These are phyloP conservation scores for Meloidogyne floridensis DNA, from an alignment of 1,140 invertebrate species.

Conservation along the genomic window DNA sequence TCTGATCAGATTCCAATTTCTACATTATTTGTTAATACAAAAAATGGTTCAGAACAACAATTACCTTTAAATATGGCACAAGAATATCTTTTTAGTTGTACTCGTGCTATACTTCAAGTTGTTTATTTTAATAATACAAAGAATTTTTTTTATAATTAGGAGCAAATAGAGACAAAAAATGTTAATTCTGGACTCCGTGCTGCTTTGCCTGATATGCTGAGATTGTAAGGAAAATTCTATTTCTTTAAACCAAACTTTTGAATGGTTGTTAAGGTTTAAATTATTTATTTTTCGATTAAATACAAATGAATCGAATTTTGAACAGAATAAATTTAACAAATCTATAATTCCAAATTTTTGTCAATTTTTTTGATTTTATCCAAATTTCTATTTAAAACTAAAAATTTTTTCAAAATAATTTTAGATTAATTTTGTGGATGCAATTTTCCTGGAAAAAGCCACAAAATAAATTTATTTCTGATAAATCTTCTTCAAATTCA, in stretches of 20 bases:
- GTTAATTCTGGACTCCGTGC: conserved; percentile 38
- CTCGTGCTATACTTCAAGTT: conserved; percentile 50
- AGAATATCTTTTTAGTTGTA: conserved; percentile 58
- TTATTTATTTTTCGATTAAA: too few relatives aligned
- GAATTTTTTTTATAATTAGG: conserved; percentile 40
- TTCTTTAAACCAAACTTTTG: too few relatives aligned
- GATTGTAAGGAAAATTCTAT: conserved; percentile 22
- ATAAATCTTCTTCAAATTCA: not conserved
- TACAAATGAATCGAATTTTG: too few relatives aligned
- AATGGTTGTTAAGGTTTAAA: too few relatives aligned
- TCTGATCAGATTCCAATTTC: conserved; percentile 56
- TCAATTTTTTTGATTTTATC: too few relatives aligned
- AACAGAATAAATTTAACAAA: too few relatives aligned
- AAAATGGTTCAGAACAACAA: conserved; percentile 17
- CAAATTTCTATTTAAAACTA: too few relatives aligned
- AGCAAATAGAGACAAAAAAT: conserved; percentile 41
- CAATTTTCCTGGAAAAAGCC: conserved; percentile 35
- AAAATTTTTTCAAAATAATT: not conserved
- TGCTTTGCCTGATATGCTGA: conserved; percentile 55
- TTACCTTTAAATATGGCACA: conserved; percentile 51
- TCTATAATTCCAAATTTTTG: too few relatives aligned
- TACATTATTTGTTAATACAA: conserved; percentile 5
- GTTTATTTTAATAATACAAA: conserved; percentile 8
- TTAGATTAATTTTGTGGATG: conserved; percentile 7
- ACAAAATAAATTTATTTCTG: conserved; percentile 34